Conservation (phyloP, 2,113 vertebrate genomes). For the Mellivora capensis region DNA sequence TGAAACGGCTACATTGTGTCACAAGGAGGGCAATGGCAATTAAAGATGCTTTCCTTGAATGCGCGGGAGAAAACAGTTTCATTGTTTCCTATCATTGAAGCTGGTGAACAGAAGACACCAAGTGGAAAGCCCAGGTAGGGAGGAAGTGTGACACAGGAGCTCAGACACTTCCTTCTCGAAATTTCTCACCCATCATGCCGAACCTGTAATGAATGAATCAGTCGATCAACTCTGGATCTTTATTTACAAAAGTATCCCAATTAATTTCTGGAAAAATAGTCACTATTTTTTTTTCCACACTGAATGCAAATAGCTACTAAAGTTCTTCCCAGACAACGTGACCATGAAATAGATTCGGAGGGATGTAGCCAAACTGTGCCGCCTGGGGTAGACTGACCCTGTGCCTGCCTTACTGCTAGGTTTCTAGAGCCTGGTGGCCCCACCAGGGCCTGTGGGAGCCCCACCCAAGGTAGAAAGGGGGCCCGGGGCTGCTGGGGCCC, state of each 20-base stretch:
- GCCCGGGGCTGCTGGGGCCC: accelerated
- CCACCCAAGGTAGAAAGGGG: accelerated
- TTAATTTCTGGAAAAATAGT: neutral
- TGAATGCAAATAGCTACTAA: neutral
- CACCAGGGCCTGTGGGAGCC: accelerated
- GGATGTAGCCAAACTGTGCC: accelerated
- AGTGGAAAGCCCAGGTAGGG: accelerated
- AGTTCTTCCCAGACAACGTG: neutral
- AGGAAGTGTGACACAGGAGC: accelerated
- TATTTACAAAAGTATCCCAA: neutral
- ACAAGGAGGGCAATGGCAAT: no score
- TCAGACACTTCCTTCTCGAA: accelerated
- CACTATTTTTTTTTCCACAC: neutral
- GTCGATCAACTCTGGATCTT: accelerated
- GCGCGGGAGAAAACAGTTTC: neutral
- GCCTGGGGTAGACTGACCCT: no score
- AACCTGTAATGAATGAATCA: no score
- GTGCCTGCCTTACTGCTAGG: neutral
- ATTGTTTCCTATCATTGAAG: neutral
- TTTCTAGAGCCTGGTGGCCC: neutral
- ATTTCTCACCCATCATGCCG: accelerated
- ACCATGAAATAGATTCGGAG: neutral
- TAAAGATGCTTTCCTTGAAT: neutral
- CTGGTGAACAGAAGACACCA: neutral
- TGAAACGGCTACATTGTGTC: neutral